Evolutionary conservation across 2,797 vertebrate genomes (phyloP).

Genomic region (Dicrostonyx torquatus): DNA sequence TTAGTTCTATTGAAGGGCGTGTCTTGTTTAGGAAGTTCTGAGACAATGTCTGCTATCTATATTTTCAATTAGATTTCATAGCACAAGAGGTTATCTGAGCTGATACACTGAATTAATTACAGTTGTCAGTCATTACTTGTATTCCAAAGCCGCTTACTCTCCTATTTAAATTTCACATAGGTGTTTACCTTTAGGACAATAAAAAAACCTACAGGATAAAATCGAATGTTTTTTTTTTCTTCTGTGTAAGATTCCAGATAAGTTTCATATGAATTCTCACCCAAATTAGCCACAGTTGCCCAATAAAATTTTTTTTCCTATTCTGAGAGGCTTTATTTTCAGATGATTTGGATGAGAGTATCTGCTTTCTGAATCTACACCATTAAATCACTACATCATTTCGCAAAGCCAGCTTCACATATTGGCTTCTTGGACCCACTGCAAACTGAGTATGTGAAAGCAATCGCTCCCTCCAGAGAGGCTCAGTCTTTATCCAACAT

Average conservation of each 20-base stretch:
- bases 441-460: not conserved
- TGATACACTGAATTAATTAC: slow-evolving; percentile 4
- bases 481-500: not conserved
- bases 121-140: slow-evolving; percentile 1
- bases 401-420: not conserved
- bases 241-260: slow-evolving; percentile 24
- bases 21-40: slow-evolving; percentile 48
- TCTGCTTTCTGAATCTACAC: not conserved
- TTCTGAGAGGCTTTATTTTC: not conserved
- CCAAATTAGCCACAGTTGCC: not conserved
- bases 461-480: not conserved
- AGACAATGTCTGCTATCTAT: not conserved
- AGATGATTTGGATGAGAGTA: not conserved
- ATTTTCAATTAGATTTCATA: slow-evolving; percentile 30
- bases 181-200: not conserved
- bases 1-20: slow-evolving; percentile 48
- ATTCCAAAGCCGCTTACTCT: not conserved
- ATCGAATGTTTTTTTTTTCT: not conserved
- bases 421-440: not conserved
- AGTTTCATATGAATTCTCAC: not conserved
- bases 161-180: not conserved
- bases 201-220: not conserved
- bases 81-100: not conserved
- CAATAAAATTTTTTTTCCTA: slow-evolving; percentile 21
- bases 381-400: not conserved